Percentiles rank a stretch among this genome's conserved stretches.
Evolutionary conservation across 1,140 invertebrate genomes (phyloP).

Genomic region (Apis laboriosa): DNA sequence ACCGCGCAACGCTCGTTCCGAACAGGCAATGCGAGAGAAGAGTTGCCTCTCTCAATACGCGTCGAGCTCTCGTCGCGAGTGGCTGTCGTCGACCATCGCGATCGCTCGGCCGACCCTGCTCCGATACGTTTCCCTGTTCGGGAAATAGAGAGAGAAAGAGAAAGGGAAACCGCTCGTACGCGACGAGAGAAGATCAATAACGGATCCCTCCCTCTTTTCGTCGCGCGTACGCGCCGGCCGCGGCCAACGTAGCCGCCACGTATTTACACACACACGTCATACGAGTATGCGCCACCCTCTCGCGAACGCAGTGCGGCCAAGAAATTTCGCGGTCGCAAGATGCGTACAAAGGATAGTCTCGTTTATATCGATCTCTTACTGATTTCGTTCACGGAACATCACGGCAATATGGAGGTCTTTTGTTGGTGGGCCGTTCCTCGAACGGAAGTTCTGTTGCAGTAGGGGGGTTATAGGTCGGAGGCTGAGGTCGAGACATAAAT

Average conservation of each 20-base stretch:
- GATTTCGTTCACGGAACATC: background rate
- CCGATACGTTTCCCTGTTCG: background rate
- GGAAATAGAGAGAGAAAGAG: slow-evolving; percentile 17
- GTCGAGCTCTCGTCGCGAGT: slow-evolving; percentile 53
- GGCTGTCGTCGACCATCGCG: background rate
- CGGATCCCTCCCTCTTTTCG: slow-evolving; percentile 56
- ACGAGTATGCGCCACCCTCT: background rate
- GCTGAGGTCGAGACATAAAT: background rate
- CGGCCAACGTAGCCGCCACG: slow-evolving; percentile 40
- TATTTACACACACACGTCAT: slow-evolving; percentile 49
- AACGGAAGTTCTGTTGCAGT: background rate
- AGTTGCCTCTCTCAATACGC: slow-evolving; percentile 42
- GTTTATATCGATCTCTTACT: slow-evolving; percentile 47
- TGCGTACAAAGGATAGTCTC: slow-evolving; percentile 16
- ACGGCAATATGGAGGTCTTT: background rate
- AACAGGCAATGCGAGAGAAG: slow-evolving; percentile 19
- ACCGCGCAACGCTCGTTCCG: background rate
- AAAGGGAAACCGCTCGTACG: slow-evolving; percentile 37
- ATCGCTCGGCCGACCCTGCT: background rate
- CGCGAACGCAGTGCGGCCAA: background rate
- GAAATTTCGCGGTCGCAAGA: slow-evolving; percentile 48
- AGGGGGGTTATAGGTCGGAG: background rate
- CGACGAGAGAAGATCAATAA: slow-evolving; percentile 61
- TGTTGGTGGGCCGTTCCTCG: background rate
- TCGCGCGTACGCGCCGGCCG: slow-evolving; percentile 35